Base-by-base conservation (phyloP, 1,140 invertebrate genomes). In the Tetraneura akinire region DNA sequence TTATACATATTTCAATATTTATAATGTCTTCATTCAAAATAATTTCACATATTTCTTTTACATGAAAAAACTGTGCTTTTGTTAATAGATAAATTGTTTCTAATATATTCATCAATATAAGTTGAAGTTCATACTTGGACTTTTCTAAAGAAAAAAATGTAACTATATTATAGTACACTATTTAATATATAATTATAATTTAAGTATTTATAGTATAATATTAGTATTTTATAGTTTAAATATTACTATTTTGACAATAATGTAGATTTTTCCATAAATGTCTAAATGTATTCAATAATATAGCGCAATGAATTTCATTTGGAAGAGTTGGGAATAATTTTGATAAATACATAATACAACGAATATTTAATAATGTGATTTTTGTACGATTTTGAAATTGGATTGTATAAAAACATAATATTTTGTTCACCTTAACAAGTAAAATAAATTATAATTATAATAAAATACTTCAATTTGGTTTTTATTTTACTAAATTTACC, bases 391-490 rank as follows among this genome's bases (percentile, higher is more conserved):
- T 21, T 62, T 78, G 55, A 29, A 62, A 78, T 47, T 62, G 29
- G 26, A 62, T 18, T 18, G 16, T 26, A 47, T 62, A 60, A 78
- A 62, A 47, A 11, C 47, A 29, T 62, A 78, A 47, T 26, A 78
- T 26, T 45, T 78, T 45, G 26, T 78, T 37, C 37, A 78, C 73
- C 74, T 78, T 26, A 78, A n/a, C n/a, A n/a, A n/a, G n/a, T n/a
- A 78, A 3, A 62, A 76, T 37, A 42, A 57, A 14, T 18, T 29
- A 18, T 0, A 29, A n/a, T 71, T 9, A 1, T 29, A n/a, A n/a
- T 37, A 42, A 74, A 42, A n/a, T 23, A 8, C 4, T 16, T 42
- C n/a, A 0, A 55, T 1, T 55, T 37, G 10, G 11, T 73, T 11
- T 45, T 13, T 37, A 74, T 55, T 74, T 16, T 3, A 78, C 18